These are phyloP conservation scores for Lochmaea capreae DNA, from an alignment of 2,888 invertebrate species.

Conservation along the genomic window DNA sequence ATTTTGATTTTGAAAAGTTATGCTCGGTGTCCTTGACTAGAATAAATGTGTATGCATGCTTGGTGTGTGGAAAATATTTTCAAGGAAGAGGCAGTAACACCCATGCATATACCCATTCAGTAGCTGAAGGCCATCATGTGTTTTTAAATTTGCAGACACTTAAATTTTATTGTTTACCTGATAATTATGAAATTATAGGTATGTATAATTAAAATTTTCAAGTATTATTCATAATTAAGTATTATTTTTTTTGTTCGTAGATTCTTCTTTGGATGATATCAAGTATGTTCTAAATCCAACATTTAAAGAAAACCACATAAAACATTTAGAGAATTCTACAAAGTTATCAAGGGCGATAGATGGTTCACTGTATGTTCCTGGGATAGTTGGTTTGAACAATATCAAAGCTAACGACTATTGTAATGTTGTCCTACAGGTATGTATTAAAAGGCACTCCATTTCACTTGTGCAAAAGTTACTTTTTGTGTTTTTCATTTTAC, in stretches of 20 bases:
- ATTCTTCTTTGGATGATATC: constrained; percentile 97
- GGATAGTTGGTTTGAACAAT: constrained; percentile 98
- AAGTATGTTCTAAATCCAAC: constrained; percentile 99
- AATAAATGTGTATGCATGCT: constrained; percentile 99
- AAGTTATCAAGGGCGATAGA: constrained; percentile 96
- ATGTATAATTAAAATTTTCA: constrained; percentile 47
- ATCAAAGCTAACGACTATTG: constrained; percentile 99
- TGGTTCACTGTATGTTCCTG: constrained; percentile 95
- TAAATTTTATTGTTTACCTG: constrained; percentile 98
- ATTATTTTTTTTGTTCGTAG: constrained; percentile 69
- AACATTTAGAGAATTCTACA: constrained; percentile 80
- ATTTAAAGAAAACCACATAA: constrained; percentile 86
- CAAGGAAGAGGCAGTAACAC: constrained; percentile 97
- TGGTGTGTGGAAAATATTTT: constrained; percentile 99
- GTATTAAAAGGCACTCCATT: no score
- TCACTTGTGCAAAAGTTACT: neutral
- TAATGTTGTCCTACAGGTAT: constrained; percentile 95
- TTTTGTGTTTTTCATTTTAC: neutral
- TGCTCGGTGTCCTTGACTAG: constrained; percentile 98
- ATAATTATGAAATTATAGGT: constrained; percentile 99
- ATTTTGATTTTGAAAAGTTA: constrained; percentile 99
- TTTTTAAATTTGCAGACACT: constrained; percentile 96
- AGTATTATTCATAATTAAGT: neutral
- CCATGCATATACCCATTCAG: constrained; percentile 98
- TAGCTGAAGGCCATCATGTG: constrained; percentile 97